Evolutionary conservation across 2,113 vertebrate species (phyloP).

Genomic region (Muntiacus muntjak): DNA sequence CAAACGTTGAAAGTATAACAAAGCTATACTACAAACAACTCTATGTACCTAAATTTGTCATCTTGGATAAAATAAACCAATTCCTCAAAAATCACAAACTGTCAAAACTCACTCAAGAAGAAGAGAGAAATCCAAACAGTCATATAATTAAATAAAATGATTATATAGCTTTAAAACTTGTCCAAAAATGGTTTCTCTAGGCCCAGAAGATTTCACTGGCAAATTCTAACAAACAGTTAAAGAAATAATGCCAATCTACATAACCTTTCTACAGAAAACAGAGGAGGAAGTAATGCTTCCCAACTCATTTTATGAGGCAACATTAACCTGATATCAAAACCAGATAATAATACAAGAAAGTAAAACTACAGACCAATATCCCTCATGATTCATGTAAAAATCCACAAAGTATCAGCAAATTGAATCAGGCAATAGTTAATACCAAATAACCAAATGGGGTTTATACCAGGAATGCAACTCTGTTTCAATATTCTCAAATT

Average conservation of each 20-base stretch:
- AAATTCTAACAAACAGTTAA: not conserved
- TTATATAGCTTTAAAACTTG: not conserved
- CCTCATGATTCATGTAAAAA: not conserved
- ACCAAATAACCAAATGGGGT: not conserved
- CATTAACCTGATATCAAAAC: not conserved
- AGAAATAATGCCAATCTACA: not conserved
- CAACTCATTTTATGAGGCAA: not conserved
- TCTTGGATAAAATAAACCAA: not conserved
- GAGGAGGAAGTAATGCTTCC: not conserved
- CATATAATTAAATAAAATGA: not conserved
- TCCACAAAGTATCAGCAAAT: not conserved
- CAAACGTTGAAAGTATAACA: not conserved
- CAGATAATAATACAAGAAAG: not conserved
- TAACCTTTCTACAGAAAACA: not conserved
- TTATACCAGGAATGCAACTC: not conserved
- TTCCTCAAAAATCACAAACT: not conserved
- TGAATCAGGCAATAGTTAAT: not conserved
- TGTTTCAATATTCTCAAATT: not conserved
- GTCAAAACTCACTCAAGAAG: not conserved
- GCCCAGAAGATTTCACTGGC: not conserved
- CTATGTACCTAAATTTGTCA: not conserved
- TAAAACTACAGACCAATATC: not conserved
- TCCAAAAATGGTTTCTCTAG: not conserved
- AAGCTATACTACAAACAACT: not conserved
- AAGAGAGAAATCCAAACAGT: not conserved